These are phyloP conservation scores for Tetanocera ferruginea DNA, from an alignment of 2,888 invertebrate genomes.

Conservation along the genomic window DNA sequence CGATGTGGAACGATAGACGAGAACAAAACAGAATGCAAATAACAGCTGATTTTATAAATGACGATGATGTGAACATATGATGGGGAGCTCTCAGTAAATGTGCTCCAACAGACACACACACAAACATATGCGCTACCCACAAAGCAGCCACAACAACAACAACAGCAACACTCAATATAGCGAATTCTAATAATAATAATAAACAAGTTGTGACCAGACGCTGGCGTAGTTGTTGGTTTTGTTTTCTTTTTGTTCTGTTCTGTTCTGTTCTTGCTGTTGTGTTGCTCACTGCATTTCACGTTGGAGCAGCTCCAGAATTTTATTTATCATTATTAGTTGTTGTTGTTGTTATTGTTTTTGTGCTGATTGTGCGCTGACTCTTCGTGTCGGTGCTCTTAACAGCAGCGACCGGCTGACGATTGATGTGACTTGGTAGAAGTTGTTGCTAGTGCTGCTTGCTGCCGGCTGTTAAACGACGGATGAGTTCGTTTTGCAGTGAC, in stretches of 20 bases:
- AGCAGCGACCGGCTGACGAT: not conserved
- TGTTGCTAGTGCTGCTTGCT: not conserved
- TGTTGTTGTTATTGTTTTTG: not conserved
- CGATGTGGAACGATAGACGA: not conserved
- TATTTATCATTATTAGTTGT: not conserved
- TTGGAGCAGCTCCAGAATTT: conserved; percentile 15
- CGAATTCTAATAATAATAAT: too few relatives aligned
- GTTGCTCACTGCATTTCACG: conserved; percentile 4
- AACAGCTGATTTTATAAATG: conserved; percentile 43
- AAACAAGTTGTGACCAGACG: too few relatives aligned
- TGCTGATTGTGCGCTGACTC: not conserved
- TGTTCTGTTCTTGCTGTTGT: conserved; percentile 16
- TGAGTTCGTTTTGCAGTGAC: not conserved
- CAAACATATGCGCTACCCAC: not conserved
- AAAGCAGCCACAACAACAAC: not conserved
- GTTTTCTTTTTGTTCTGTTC: not conserved
- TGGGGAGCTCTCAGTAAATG: not conserved
- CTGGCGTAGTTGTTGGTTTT: too few relatives aligned
- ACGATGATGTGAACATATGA: conserved; percentile 19
- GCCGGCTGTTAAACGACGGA: not conserved
- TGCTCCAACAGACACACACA: too few relatives aligned
- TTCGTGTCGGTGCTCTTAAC: not conserved
- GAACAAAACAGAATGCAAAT: conserved; percentile 13
- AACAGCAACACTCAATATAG: not conserved
- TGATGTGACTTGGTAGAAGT: not conserved